A percentile compares a stretch with the other conserved stretches of the same genome.
phyloP scores from a whole-genome alignment of 2,797 vertebrate species.

The Buceros bicornis region DNA sequence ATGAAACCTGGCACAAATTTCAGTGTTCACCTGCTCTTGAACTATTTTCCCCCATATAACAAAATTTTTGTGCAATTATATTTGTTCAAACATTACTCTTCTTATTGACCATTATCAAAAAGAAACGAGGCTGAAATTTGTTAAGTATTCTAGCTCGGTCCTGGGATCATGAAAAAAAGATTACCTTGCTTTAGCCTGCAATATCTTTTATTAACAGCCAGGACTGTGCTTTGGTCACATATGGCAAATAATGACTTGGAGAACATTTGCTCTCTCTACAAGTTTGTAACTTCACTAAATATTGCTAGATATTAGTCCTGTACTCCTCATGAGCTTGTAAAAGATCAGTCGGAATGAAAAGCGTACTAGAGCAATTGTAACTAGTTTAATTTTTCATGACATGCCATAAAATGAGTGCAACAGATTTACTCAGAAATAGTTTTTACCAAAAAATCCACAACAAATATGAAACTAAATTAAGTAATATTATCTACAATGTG shows the following conservation, averaged over 20 bases:
- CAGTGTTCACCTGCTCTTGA: not conserved
- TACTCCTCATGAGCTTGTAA: not conserved
- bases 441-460: not conserved
- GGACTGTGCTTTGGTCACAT: not conserved
- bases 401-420: not conserved
- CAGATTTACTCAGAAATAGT: not conserved
- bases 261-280: not conserved
- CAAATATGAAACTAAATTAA: not conserved
- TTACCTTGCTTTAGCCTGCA: not conserved
- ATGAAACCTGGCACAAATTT: not conserved
- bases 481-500: not conserved
- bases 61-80: not conserved
- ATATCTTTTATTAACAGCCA: not conserved
- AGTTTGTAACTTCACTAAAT: not conserved
- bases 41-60: not conserved
- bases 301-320: not conserved
- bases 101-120: not conserved
- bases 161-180: not conserved
- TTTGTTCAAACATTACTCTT: not conserved
- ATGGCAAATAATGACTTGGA: not conserved
- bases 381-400: not conserved
- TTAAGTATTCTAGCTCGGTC: not conserved
- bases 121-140: not conserved
- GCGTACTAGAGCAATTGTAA: not conserved
- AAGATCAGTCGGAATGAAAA: not conserved